phyloP scores from a whole-genome alignment of 2,888 invertebrate genomes.

The Drepanosiphum platanoidis region DNA sequence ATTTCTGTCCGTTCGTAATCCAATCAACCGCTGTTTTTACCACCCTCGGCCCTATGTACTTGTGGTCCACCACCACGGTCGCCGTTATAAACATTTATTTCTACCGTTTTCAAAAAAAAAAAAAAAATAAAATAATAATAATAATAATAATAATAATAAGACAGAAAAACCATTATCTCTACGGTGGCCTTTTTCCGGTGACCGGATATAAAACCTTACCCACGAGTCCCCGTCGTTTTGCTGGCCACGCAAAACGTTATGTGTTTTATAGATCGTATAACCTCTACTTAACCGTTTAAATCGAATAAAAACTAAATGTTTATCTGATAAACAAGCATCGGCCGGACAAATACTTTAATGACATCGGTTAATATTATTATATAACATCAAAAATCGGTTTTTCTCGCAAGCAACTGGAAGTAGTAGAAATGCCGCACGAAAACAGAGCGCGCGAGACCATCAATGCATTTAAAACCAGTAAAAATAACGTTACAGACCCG shows the following conservation, averaged over 20 bases:
- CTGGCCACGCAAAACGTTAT: constrained; percentile 19
- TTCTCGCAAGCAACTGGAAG: background rate
- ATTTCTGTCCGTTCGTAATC: constrained; percentile 59
- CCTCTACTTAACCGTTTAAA: constrained; percentile 7
- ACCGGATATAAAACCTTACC: constrained; percentile 49
- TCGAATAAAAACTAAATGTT: background rate
- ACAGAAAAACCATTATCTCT: constrained; percentile 61
- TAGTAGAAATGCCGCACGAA: background rate
- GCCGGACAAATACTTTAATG: background rate
- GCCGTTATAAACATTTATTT: constrained; percentile 54
- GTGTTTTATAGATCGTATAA: constrained; percentile 17
- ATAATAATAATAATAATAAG: constrained; percentile 50
- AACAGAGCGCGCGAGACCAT: background rate
- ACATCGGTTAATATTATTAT: background rate
- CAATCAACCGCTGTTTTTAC: constrained; percentile 61
- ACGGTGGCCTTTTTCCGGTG: constrained; percentile 57
- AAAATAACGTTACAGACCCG: background rate
- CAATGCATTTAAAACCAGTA: background rate
- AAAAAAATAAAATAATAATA: constrained; percentile 21
- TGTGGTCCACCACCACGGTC: constrained; percentile 12
- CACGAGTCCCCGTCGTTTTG: constrained; percentile 15
- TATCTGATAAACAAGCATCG: background rate
- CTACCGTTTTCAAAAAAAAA: constrained; percentile 41
- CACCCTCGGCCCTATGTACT: constrained; percentile 28
- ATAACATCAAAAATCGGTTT: background rate